These are phyloP conservation scores for Wasmannia auropunctata DNA, from an alignment of 1,140 invertebrate genomes.

Conservation along the genomic window DNA sequence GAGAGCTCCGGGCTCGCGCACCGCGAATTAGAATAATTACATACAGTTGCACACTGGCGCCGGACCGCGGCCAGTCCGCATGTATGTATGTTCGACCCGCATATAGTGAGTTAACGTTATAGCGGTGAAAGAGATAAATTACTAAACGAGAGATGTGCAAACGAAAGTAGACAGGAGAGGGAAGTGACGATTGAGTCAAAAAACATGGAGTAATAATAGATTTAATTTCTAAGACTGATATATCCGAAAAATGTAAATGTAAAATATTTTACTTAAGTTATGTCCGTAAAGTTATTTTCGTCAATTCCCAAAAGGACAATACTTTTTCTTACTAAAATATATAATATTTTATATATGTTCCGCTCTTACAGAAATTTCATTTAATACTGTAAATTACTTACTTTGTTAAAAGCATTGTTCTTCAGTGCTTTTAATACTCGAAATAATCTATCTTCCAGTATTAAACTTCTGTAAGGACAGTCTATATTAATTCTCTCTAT, in stretches of 20 bases:
- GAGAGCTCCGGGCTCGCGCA: constrained; percentile 63
- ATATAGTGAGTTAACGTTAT: background rate
- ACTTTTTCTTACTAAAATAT: background rate
- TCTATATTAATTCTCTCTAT: background rate
- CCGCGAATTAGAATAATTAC: constrained; percentile 80
- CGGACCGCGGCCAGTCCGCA: background rate
- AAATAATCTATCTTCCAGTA: too few relatives aligned
- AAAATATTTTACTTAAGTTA: background rate
- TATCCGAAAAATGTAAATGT: background rate
- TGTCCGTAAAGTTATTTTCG: background rate
- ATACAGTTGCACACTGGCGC: constrained; percentile 64
- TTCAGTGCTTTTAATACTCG: too few relatives aligned
- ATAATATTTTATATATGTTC: too few relatives aligned
- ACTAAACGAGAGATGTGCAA: constrained; percentile 21
- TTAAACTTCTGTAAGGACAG: too few relatives aligned
- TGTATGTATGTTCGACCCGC: background rate
- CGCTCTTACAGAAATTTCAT: too few relatives aligned
- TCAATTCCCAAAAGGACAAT: background rate
- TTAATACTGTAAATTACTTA: too few relatives aligned
- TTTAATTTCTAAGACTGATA: background rate
- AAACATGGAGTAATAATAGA: background rate
- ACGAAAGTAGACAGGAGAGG: background rate
- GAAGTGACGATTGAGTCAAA: background rate
- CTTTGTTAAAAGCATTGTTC: too few relatives aligned
- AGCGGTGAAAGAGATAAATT: constrained; percentile 33